Evolutionary conservation across 2,888 invertebrate species (phyloP), one percentile per base, ranked within the genome.

Genomic region (Trachelus stipa): DNA sequence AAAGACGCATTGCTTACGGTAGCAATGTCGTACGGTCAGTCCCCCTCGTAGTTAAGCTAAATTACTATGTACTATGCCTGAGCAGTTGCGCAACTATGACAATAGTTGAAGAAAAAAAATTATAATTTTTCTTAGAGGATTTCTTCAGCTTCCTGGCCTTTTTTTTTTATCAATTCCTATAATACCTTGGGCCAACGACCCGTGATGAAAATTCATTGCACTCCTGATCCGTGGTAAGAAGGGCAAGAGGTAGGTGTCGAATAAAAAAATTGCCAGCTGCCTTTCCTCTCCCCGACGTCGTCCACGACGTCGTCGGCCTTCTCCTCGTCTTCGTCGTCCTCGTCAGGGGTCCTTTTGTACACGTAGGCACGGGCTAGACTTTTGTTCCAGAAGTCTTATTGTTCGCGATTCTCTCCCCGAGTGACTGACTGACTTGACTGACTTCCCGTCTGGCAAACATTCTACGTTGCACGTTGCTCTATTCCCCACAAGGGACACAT

Each of bases 331-430:
- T 56, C 56, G 56, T 23, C 6, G 23, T 56, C 56, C 56, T 56
- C 56, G 56, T 23, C 56, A 56, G 56, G 23, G 56, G 56, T 56
- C 56, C 71, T 34, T 71, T 71, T 71, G 34, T 71, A 23, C 31
- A 34, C 78, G 77, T 75, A 79, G 82, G 87, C 86, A 87, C 86
- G 85, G 84, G 85, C 86, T 83, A 84, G 83, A 87, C 87, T 87
- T 87, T 88, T 88, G 86, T 88, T 82, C 71, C 33, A 71, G 11
- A 56, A 56, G 56, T 56, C 56, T 56, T 15, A 56, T 56, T 56
- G 56, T 56, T 56, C 56, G 56, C 56, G 56, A 56, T 56, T 56
- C 56, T 56, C 56, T 56, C 56, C 56, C 56, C 9, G 56, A 40
- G 40, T 40, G 40, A 40, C 40, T 40, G 40, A 40, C 40, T 40